These are phyloP conservation scores for Torymus auratus DNA, from an alignment of 2,888 invertebrate genomes.

Conservation along the genomic window DNA sequence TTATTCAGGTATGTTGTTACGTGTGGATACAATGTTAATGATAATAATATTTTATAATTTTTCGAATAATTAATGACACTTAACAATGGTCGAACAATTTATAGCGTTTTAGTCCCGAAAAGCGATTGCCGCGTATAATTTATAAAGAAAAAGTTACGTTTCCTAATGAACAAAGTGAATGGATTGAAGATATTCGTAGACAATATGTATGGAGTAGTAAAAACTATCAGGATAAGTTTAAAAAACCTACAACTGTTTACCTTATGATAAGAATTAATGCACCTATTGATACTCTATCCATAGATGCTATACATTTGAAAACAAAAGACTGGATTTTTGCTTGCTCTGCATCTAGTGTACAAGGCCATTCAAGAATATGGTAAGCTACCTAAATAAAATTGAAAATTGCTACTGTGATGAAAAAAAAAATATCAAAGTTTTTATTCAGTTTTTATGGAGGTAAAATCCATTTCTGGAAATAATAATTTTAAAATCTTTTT, in stretches of 20 bases:
- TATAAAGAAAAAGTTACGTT: slow-evolving; percentile 74
- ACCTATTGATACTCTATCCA: slow-evolving; percentile 80
- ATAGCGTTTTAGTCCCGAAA: slow-evolving; percentile 76
- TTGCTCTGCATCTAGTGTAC: slow-evolving; percentile 81
- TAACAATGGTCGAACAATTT: slow-evolving; percentile 9
- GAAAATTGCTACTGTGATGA: slow-evolving; percentile 7
- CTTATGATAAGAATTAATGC: slow-evolving; percentile 82
- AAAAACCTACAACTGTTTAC: slow-evolving; percentile 78
- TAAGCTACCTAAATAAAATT: slow-evolving; percentile 70
- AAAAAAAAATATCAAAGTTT: no score
- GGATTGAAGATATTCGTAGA: slow-evolving; percentile 78
- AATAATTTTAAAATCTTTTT: slow-evolving; percentile 67
- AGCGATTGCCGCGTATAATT: slow-evolving; percentile 65
- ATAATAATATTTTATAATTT: slow-evolving; percentile 16
- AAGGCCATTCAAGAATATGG: slow-evolving; percentile 81
- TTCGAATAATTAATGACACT: no score
- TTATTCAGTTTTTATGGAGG: no score
- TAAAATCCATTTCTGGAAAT: slow-evolving; percentile 60
- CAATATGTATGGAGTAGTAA: slow-evolving; percentile 77
- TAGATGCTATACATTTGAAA: slow-evolving; percentile 84
- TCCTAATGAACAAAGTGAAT: slow-evolving; percentile 75
- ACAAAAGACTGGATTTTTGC: slow-evolving; percentile 87
- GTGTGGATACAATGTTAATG: no score
- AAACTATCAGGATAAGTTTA: slow-evolving; percentile 78
- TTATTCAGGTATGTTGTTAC: slow-evolving; percentile 66